Evolutionary conservation across 2,113 vertebrate species (phyloP), one percentile per base, ranked within the genome.

Genomic region (Phaethornis superciliosus): DNA sequence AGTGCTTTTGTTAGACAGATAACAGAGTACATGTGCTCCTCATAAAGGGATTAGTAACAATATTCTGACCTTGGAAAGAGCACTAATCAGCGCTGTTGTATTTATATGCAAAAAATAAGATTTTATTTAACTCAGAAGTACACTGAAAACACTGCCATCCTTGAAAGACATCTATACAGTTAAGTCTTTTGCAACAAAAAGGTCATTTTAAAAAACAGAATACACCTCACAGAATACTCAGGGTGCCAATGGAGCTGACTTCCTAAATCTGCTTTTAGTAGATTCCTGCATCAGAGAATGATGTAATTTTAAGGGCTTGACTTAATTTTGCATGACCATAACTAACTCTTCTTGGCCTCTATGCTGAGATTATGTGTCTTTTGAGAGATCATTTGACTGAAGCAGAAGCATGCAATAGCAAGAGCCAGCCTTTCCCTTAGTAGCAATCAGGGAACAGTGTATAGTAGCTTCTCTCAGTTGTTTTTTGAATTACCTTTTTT

Each of bases 31-130:
- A 37, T 32, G n/a, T 64, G 47, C 84, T 83, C 44, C 71, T 81
- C 35, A 68, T 72, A 89, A 78, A 80, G 10, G 15, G 19, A 71
- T 81, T 90, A 79, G 76, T 59, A 94, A 67, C 30, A 74, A 52
- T 51, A 71, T 89, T 58, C 42, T 90, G 72, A 78, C 80, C 56
- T 92, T 95, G 74, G 81, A 93, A 85, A 86, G 10, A n/a, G 32
- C 63, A 30, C 12, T 74, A 62, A 89, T 70, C 78, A 26, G 30
- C 42, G 22, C 12, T 46, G 54, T n/a, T 79, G 30, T 46, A 65
- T 81, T 68, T 46, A 37, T 13, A 49, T 5, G 7, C 0, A 32
- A 23, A 67, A 81, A 69, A 12, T 2, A 67, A 68, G 27, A 67
- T 16, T 60, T 94, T 84, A 32, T 74, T 14, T 35, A 67, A 12